Evolutionary conservation across 2,797 vertebrate genomes (phyloP).

Genomic region (Jordanella pulchra): DNA sequence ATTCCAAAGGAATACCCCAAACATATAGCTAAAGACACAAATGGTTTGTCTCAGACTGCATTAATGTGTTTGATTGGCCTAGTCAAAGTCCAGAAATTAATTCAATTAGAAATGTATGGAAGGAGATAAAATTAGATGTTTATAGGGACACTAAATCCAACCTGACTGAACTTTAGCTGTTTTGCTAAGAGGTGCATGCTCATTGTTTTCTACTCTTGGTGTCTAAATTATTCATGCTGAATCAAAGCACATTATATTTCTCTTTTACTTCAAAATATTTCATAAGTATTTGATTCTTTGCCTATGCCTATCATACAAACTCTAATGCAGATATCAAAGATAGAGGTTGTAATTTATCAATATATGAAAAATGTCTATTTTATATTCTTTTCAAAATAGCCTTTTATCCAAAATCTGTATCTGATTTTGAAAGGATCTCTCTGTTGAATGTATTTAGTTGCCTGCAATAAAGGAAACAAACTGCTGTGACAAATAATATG

Average conservation of each 20-base stretch:
- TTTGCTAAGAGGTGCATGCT: neutral
- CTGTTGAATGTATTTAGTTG: slow-evolving; percentile 71
- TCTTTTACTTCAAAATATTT: neutral
- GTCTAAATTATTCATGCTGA: neutral
- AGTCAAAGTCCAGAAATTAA: neutral
- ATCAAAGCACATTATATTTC: neutral
- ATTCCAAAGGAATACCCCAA: neutral
- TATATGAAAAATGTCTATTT: neutral
- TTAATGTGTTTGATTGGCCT: neutral
- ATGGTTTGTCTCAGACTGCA: neutral
- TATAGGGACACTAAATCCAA: neutral
- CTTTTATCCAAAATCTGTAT: slow-evolving; percentile 52
- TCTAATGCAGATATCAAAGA: neutral
- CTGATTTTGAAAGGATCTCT: slow-evolving; percentile 61
- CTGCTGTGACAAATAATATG: slow-evolving; percentile 63
- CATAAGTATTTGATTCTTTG: neutral
- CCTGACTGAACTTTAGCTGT: neutral
- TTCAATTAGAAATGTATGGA: neutral
- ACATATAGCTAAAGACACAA: neutral
- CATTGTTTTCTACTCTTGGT: neutral
- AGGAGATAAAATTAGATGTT: neutral
- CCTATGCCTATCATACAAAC: neutral
- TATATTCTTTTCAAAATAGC: slow-evolving; percentile 26
- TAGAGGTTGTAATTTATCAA: neutral
- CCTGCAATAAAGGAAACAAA: slow-evolving; percentile 43